These are phyloP conservation scores for Hippocampus barbouri DNA, from an alignment of 2,113 vertebrate genomes.

Conservation along the genomic window DNA sequence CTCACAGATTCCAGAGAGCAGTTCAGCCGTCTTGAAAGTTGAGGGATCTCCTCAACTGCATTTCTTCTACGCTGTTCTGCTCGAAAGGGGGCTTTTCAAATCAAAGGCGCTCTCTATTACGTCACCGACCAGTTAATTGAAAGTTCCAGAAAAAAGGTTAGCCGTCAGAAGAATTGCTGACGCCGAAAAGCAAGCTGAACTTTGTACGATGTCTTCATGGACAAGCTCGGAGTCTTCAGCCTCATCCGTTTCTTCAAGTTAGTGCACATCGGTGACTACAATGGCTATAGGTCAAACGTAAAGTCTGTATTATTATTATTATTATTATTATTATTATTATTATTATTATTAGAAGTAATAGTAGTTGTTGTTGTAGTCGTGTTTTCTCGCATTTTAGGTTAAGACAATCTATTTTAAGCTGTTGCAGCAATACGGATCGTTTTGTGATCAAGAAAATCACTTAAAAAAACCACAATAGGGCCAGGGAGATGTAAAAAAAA, in stretches of 20 bases:
- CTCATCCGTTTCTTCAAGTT: conserved; percentile 1
- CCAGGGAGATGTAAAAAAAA: too few relatives aligned
- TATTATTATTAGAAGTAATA: background rate
- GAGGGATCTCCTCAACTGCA: background rate
- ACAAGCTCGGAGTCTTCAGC: conserved; percentile 6
- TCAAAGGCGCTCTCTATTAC: background rate
- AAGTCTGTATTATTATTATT: background rate
- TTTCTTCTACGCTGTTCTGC: background rate
- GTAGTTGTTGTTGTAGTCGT: too few relatives aligned
- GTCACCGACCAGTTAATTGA: background rate
- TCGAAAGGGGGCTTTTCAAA: background rate
- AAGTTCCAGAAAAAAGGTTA: background rate
- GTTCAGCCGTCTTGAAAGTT: background rate
- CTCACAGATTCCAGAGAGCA: background rate
- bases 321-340: background rate
- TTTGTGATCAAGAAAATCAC: background rate
- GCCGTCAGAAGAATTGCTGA: background rate
- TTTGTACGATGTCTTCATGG: conserved; percentile 2
- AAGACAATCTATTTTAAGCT: too few relatives aligned
- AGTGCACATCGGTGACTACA: background rate
- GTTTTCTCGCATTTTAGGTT: too few relatives aligned
- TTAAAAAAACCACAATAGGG: too few relatives aligned
- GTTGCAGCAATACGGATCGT: too few relatives aligned
- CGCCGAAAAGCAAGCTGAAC: background rate
- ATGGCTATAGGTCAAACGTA: too few relatives aligned